Percentiles rank a stretch among this genome's conserved stretches.
Conservation (phyloP, 2,888 invertebrate genomes). For the Halocaridina rubra region DNA sequence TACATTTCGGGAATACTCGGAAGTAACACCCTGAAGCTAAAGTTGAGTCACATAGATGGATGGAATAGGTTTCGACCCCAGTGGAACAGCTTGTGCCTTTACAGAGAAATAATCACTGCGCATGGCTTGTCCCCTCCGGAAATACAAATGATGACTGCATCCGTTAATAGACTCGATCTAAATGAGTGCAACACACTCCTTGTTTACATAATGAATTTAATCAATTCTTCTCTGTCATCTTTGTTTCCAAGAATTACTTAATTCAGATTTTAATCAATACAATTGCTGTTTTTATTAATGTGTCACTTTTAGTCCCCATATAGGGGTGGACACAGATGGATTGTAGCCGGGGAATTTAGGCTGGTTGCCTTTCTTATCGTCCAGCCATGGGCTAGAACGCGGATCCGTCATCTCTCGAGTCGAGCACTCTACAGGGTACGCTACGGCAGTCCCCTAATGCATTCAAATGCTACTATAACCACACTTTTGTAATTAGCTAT, state of each 20-base stretch:
- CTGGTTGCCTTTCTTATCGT: too few species aligned
- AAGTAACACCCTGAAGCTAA: slow-evolving; percentile 49
- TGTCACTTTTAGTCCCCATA: too few species aligned
- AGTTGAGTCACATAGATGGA: slow-evolving; percentile 48
- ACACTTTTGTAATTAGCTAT: too few species aligned
- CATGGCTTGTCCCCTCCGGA: slow-evolving; percentile 55
- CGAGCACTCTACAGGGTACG: too few species aligned
- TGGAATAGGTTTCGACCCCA: slow-evolving; percentile 47
- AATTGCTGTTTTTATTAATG: too few species aligned
- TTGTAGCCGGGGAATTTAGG: too few species aligned
- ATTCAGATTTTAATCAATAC: too few species aligned
- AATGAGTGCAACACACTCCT: not conserved
- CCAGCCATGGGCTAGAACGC: too few species aligned
- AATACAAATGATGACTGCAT: not conserved
- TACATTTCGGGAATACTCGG: slow-evolving; percentile 66
- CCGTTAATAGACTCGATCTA: not conserved
- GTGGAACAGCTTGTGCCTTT: slow-evolving; percentile 38
- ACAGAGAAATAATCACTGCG: slow-evolving; percentile 24
- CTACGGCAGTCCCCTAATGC: too few species aligned
- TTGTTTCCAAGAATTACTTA: not conserved
- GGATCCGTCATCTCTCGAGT: too few species aligned
- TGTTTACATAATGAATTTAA: not conserved
- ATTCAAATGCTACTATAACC: too few species aligned
- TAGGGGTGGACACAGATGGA: too few species aligned
- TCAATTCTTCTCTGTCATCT: not conserved